Percentiles rank a stretch among this genome's conserved stretches.
phyloP scores from a whole-genome alignment of 2,888 invertebrate genomes.

The Seladonia tumulorum region DNA sequence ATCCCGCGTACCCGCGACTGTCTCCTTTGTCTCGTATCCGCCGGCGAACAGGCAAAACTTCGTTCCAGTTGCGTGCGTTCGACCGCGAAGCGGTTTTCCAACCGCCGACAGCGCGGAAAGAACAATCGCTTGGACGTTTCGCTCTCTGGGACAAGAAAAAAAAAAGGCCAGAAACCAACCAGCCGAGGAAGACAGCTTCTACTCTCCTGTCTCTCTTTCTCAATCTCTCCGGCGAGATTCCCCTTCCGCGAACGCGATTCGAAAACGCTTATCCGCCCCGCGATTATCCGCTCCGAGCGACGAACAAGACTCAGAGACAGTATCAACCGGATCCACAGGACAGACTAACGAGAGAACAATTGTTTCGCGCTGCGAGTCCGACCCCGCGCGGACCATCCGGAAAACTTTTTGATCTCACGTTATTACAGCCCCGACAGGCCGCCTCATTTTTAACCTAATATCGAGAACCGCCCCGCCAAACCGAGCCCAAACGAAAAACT shows the following conservation, averaged over 20 bases:
- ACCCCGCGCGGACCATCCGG: constrained; percentile 18
- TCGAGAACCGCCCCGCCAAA: constrained; percentile 52
- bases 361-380: constrained; percentile 17
- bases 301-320: constrained; percentile 81
- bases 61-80: constrained; percentile 29
- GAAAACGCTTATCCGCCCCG: constrained; percentile 73
- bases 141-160: not conserved
- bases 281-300: constrained; percentile 82
- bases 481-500: not conserved
- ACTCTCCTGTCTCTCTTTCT: not conserved
- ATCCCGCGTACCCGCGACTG: not conserved
- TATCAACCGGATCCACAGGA: constrained; percentile 48
- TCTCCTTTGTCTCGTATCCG: not conserved
- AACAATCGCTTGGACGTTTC: constrained; percentile 10
- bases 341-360: constrained; percentile 10
- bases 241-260: constrained; percentile 35
- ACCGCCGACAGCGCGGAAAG: not conserved
- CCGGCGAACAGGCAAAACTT: constrained; percentile 9
- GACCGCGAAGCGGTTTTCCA: constrained; percentile 9
- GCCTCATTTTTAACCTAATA: constrained; percentile 75
- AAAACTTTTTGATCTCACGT: constrained; percentile 81
- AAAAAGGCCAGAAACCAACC: not conserved
- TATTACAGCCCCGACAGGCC: constrained; percentile 78
- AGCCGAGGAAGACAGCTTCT: not conserved
- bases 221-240: not conserved